phyloP scores from a whole-genome alignment of 92 coral and sea anemone species.

The Blastomussa wellsi region DNA sequence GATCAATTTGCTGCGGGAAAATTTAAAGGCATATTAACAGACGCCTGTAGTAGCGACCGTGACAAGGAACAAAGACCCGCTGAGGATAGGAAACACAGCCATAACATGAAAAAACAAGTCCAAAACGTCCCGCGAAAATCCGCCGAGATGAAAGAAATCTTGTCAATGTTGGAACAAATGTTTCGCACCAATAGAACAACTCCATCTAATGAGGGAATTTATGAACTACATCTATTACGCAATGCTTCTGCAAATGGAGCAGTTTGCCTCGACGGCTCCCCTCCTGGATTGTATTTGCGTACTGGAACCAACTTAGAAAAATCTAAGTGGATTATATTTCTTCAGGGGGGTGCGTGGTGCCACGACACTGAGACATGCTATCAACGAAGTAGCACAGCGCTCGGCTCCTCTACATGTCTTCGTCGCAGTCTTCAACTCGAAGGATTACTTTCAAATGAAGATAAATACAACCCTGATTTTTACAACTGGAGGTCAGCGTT shows the following conservation, averaged over 20 bases:
- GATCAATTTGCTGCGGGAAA: constrained; percentile 13
- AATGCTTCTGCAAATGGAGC: constrained; percentile 48
- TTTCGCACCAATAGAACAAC: constrained; percentile 5
- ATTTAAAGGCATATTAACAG: not conserved
- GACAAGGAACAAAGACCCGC: not conserved
- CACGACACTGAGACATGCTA: constrained; percentile 31
- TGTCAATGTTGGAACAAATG: not conserved
- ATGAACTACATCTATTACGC: constrained; percentile 24
- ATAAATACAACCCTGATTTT: constrained; percentile 47
- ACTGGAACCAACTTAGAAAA: constrained; percentile 42
- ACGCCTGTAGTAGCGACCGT: not conserved
- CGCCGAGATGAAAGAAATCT: not conserved
- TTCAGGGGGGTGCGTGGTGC: constrained; percentile 65
- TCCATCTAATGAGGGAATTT: not conserved
- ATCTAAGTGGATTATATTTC: constrained; percentile 49
- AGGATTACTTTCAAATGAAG: constrained; percentile 41
- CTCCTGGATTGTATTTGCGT: constrained; percentile 60
- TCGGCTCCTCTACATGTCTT: constrained; percentile 48
- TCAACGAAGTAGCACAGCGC: constrained; percentile 27
- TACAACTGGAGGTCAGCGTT: constrained; percentile 40
- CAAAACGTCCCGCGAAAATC: not conserved
- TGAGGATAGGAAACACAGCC: not conserved
- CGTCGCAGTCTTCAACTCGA: not conserved
- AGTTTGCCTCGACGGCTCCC: constrained; percentile 70
- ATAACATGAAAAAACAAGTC: not conserved